Base-by-base conservation (phyloP, 2,888 invertebrate species). In the Drosophila mimetica region DNA sequence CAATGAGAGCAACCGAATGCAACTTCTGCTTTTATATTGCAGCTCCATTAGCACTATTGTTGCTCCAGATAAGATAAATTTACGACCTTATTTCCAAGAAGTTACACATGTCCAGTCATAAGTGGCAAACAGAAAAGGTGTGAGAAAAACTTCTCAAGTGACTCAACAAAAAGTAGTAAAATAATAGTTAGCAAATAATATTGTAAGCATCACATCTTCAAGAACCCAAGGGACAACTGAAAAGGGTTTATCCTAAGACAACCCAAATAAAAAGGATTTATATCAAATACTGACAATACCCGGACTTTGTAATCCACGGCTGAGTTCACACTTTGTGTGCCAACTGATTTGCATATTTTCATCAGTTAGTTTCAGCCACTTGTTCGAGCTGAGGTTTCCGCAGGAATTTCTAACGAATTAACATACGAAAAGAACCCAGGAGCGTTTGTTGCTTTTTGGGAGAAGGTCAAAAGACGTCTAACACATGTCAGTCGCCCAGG, bases 271-370 rank as follows among this genome's bases (percentile, higher is more conserved):
- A 42, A 25, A 16, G 4, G 13, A 14, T 7, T 16, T 16, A 22
- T 9, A 1, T 11, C 7, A 11, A 30, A 39, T 6, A n/a, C 30
- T 8, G 16, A n/a, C n/a, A n/a, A n/a, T n/a, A n/a, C n/a, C n/a
- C n/a, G n/a, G n/a, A n/a, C n/a, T n/a, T n/a, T n/a, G 14, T 32
- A 22, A 59, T 9, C 11, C 16, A 25, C 13, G 34, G 13, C 16
- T 30, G 11, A 16, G 28, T 48, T 48, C 16, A 36, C 39, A 34
- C 55, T 65, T 76, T 52, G 36, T 65, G 57, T 53, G n/a, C n/a
- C 41, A 39, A 60, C 57, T 73, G 74, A 87, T 87, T 82, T 85
- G 76, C 86, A 82, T 87, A 61, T 74, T 77, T 64, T 32, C 41
- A 51, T 59, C 41, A 36, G 39, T 57, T 46, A 41, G 47, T 44